These are phyloP conservation scores for Prinia subflava DNA, from an alignment of 2,113 vertebrate species.

Conservation along the genomic window DNA sequence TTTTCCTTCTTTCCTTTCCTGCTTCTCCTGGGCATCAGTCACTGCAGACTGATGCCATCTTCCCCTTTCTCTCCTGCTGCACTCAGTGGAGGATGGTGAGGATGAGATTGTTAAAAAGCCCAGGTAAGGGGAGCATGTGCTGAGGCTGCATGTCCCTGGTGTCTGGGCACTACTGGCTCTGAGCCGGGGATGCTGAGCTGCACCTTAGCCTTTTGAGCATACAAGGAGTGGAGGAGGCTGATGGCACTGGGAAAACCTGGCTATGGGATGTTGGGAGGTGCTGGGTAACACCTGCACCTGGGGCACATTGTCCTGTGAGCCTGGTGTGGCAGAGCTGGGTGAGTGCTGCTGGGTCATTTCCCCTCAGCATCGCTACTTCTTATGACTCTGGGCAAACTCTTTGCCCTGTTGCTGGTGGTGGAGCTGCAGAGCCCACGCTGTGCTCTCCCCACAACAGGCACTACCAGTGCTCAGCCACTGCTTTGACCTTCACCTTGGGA, in stretches of 20 bases:
- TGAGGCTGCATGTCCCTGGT: background rate
- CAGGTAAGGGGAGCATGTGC: conserved; percentile 79
- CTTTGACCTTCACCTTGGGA: conserved; percentile 84
- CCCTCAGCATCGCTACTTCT: background rate
- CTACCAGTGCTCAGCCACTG: conserved; percentile 82
- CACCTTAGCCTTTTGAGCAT: background rate
- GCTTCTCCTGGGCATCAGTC: background rate
- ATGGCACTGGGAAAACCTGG: background rate
- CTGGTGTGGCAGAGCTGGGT: background rate
- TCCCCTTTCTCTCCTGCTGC: background rate
- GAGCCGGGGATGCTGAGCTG: background rate
- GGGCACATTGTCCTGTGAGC: background rate
- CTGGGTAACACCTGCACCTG: background rate
- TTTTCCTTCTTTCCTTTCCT: background rate
- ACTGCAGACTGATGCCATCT: background rate
- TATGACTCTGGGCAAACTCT: background rate
- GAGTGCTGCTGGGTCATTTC: background rate
- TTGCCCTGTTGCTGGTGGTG: conserved; percentile 72
- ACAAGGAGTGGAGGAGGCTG: background rate
- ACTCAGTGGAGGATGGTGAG: background rate
- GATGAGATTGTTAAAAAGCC: conserved; percentile 78
- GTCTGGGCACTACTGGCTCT: background rate
- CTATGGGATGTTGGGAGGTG: background rate
- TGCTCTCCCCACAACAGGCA: conserved; percentile 82
- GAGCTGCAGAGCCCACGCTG: conserved; percentile 87